phyloP scores from a whole-genome alignment of 2,888 invertebrate genomes.

The Bugulina stolonifera region DNA sequence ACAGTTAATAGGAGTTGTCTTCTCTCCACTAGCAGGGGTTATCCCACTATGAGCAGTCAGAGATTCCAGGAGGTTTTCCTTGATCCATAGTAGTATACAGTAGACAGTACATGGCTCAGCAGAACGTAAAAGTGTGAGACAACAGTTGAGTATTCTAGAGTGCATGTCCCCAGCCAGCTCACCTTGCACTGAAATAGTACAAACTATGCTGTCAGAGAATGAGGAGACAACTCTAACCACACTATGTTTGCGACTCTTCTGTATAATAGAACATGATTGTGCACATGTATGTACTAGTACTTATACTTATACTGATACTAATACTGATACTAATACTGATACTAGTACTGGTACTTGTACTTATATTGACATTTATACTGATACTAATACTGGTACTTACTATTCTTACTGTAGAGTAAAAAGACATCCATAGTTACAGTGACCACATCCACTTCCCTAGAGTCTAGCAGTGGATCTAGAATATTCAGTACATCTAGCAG shows the following conservation, averaged over 20 bases:
- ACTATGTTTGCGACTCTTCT: too few relatives aligned
- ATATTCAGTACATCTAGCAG: slow-evolving; percentile 17
- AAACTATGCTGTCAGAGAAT: not conserved
- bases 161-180: slow-evolving; percentile 10
- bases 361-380: too few relatives aligned
- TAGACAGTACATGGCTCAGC: not conserved
- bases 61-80: not conserved
- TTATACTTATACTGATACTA: too few relatives aligned
- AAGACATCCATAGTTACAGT: slow-evolving; percentile 20
- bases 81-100: not conserved
- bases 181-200: not conserved
- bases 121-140: not conserved
- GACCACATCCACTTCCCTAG: not conserved
- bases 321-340: too few relatives aligned
- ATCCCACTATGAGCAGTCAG: too few relatives aligned
- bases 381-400: not conserved
- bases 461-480: not conserved
- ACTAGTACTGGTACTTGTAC: too few relatives aligned
- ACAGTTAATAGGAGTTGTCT: not conserved
- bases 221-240: not conserved
- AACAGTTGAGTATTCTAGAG: slow-evolving; percentile 9
- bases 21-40: not conserved
- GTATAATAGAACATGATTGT: too few relatives aligned
- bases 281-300: not conserved
- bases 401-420: not conserved